Percentiles rank a stretch among this genome's conserved stretches.
Conservation (phyloP, 2,113 vertebrate species). For the Oxyura jamaicensis region DNA sequence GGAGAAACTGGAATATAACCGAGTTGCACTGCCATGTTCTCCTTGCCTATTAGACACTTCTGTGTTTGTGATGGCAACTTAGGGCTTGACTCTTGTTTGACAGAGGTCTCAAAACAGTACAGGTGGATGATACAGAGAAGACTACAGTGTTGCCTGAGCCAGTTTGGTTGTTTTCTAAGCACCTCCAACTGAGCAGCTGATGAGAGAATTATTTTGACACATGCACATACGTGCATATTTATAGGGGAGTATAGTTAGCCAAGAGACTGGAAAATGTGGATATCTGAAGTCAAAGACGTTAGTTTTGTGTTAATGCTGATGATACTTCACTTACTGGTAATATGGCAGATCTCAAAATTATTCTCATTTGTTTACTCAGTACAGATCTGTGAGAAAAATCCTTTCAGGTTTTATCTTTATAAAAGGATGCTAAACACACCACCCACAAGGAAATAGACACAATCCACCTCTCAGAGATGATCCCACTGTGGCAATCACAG, state of each 20-base stretch:
- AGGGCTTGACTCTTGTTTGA: neutral
- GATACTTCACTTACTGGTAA: neutral
- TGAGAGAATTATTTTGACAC: neutral
- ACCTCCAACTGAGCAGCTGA: neutral
- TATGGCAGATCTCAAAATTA: neutral
- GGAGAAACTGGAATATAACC: neutral
- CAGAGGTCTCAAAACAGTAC: neutral
- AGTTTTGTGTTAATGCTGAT: neutral
- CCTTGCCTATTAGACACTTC: fast-evolving
- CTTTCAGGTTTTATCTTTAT: too few species aligned
- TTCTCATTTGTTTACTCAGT: neutral
- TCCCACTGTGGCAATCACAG: neutral
- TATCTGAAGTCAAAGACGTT: neutral
- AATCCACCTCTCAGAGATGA: neutral
- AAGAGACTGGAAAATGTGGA: fast-evolving
- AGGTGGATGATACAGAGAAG: neutral
- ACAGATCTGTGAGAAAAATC: neutral
- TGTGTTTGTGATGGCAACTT: fast-evolving
- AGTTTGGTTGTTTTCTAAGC: neutral
- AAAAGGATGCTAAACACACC: neutral
- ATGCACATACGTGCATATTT: fast-evolving
- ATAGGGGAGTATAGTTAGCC: neutral
- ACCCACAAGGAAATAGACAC: neutral
- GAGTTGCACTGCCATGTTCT: fast-evolving
- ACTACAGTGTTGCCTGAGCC: neutral